phyloP scores from a whole-genome alignment of 2,113 vertebrate genomes.

The Calypte anna region DNA sequence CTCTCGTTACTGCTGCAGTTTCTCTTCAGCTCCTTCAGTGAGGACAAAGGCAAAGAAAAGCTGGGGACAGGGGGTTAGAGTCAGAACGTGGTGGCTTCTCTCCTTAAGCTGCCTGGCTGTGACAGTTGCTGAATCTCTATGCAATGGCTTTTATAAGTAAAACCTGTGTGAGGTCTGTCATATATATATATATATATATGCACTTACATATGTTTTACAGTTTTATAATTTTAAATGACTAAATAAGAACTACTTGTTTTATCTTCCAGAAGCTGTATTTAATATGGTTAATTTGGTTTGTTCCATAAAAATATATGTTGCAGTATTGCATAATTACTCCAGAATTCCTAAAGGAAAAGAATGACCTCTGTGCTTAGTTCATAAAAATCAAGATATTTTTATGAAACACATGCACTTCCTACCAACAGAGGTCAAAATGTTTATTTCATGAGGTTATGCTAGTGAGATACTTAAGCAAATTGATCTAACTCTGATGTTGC shows the following conservation, averaged over 20 bases:
- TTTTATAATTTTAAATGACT: neutral
- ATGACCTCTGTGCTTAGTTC: neutral
- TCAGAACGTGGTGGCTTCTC: neutral
- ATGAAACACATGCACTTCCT: neutral
- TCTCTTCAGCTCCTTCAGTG: neutral
- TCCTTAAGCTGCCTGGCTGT: neutral
- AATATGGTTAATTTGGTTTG: neutral
- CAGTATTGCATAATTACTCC: neutral
- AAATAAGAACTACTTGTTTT: neutral
- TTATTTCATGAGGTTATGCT: neutral
- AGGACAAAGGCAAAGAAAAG: neutral
- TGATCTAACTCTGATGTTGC: neutral
- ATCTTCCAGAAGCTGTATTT: neutral
- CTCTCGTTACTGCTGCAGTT: accelerated
- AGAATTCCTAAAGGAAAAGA: neutral
- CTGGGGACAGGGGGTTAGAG: accelerated
- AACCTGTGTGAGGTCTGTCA: neutral
- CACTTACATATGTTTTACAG: neutral
- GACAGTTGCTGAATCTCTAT: neutral
- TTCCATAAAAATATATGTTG: neutral
- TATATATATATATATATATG: too few relatives aligned
- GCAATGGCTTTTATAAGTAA: neutral
- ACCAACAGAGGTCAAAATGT: neutral
- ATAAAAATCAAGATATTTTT: neutral
- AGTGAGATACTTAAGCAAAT: neutral